Evolutionary conservation across 2,888 invertebrate genomes (phyloP).

Genomic region (Eledona agricola): DNA sequence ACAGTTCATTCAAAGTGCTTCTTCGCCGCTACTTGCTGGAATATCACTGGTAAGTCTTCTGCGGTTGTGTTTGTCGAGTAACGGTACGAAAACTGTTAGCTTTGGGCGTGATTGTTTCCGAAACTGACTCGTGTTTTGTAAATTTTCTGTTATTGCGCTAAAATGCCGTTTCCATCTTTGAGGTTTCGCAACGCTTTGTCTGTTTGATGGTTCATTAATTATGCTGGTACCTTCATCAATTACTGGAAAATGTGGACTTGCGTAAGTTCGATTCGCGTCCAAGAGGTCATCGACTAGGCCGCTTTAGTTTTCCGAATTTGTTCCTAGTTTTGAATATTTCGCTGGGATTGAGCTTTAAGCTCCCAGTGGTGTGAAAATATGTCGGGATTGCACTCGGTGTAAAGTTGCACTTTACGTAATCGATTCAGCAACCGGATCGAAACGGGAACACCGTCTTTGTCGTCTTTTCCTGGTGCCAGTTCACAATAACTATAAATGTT

Average conservation of each 20-base stretch:
- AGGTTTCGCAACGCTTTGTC: constrained; percentile 4
- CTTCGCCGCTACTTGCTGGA: constrained; percentile 49
- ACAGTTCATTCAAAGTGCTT: constrained; percentile 56
- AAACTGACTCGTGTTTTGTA: constrained; percentile 2
- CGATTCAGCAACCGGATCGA: constrained; percentile 33
- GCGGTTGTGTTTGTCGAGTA: constrained; percentile 17
- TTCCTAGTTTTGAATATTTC: too few species aligned
- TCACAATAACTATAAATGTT: constrained; percentile 31
- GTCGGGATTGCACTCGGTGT: background rate
- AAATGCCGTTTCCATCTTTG: background rate
- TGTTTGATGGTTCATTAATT: constrained; percentile 15
- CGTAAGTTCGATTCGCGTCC: constrained; percentile 13
- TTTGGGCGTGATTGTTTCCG: constrained; percentile 14
- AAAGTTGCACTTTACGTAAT: constrained; percentile 24
- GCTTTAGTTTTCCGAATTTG: too few species aligned
- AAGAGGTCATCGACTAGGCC: too few species aligned
- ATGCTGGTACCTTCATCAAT: constrained; percentile 37
- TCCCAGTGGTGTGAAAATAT: too few species aligned
- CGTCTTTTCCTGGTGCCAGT: constrained; percentile 32
- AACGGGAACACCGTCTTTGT: constrained; percentile 35
- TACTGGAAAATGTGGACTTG: constrained; percentile 18
- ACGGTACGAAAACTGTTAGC: constrained; percentile 29
- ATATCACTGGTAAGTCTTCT: constrained; percentile 48
- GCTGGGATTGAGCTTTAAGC: too few species aligned
- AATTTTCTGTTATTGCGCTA: constrained; percentile 5